Evolutionary conservation across 1,140 invertebrate genomes (phyloP).

Genomic region (Listronotus bonariensis): DNA sequence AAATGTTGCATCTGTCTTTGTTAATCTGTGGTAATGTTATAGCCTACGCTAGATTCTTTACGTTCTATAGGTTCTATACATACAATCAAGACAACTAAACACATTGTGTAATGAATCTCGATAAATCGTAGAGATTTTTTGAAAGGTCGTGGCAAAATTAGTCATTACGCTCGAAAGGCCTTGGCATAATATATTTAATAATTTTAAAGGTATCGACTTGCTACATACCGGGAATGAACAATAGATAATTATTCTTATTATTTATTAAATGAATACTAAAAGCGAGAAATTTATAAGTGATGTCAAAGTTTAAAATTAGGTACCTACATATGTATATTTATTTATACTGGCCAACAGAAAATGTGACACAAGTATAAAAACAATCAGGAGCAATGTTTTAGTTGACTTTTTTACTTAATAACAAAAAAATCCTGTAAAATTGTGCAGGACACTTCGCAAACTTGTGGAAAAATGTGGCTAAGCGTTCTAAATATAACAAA

Average conservation of each 20-base stretch:
- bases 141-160: conserved; percentile 32
- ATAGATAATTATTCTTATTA: conserved; percentile 21
- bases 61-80: conserved; percentile 15
- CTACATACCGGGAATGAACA: conserved; percentile 27
- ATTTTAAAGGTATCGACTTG: conserved; percentile 27
- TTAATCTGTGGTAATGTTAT: too few species aligned
- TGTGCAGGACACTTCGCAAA: too few species aligned
- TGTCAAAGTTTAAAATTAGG: conserved; percentile 17
- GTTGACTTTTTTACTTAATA: too few species aligned
- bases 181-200: conserved; percentile 33
- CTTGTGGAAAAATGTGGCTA: too few species aligned
- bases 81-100: conserved; percentile 12
- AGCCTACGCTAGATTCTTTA: too few species aligned
- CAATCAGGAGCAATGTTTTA: too few species aligned
- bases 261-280: background rate
- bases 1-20: too few species aligned
- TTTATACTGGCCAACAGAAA: too few species aligned
- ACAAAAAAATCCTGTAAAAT: too few species aligned
- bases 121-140: conserved; percentile 33
- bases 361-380: too few species aligned
- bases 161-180: conserved; percentile 26
- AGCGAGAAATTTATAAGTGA: conserved; percentile 1
- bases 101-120: conserved; percentile 21
- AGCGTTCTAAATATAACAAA: too few species aligned
- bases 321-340: too few species aligned